phyloP scores from a whole-genome alignment of 1,140 invertebrate genomes.

The Brachionus rubens region DNA sequence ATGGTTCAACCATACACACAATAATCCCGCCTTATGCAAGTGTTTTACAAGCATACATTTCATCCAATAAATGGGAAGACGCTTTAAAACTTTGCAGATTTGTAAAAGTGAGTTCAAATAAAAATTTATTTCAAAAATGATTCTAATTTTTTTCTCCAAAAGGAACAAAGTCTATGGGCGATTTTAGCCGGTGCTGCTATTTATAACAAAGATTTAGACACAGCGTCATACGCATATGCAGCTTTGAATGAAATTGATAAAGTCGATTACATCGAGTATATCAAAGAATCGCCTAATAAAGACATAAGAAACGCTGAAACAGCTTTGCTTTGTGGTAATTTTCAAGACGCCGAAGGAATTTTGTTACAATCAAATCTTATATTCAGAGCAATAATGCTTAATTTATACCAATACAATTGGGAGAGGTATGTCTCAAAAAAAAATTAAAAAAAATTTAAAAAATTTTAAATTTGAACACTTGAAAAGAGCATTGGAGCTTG shows the following conservation, averaged over 20 bases:
- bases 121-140: slow-evolving; percentile 47
- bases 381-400: slow-evolving; percentile 73
- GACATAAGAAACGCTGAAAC: slow-evolving; percentile 74
- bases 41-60: slow-evolving; percentile 67
- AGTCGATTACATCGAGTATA: slow-evolving; percentile 80
- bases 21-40: slow-evolving; percentile 69
- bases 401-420: slow-evolving; percentile 81
- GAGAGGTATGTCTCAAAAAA: slow-evolving; percentile 65
- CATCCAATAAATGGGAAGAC: slow-evolving; percentile 70
- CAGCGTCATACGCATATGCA: slow-evolving; percentile 88
- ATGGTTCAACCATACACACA: slow-evolving; percentile 68
- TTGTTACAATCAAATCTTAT: slow-evolving; percentile 73
- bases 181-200: slow-evolving; percentile 80
- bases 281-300: slow-evolving; percentile 68
- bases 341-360: slow-evolving; percentile 75
- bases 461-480: too few relatives aligned
- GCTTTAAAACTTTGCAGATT: slow-evolving; percentile 73
- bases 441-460: too few relatives aligned
- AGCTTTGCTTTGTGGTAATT: slow-evolving; percentile 73
- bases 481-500: slow-evolving; percentile 81
- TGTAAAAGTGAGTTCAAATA: slow-evolving; percentile 66
- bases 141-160: slow-evolving; percentile 15
- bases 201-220: slow-evolving; percentile 72
- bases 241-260: slow-evolving; percentile 81
- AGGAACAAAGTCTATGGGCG: slow-evolving; percentile 81